Evolutionary conservation across 2,888 invertebrate species (phyloP).

Genomic region (Ochropleura plecta): DNA sequence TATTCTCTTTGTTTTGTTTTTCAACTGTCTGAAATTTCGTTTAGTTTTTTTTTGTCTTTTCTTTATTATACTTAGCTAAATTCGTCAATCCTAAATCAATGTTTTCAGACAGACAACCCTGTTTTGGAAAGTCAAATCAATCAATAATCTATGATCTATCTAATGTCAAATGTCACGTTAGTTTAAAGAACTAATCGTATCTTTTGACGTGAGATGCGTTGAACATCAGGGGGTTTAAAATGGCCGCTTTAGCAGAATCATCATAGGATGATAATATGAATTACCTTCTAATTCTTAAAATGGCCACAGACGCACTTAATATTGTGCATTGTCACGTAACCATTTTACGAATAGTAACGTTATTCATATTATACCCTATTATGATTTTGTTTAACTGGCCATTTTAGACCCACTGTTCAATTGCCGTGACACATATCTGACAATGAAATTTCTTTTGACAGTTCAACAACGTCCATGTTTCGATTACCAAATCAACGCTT

Average conservation of each 20-base stretch:
- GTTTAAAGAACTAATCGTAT: background rate
- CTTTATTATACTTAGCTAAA: background rate
- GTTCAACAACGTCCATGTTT: background rate
- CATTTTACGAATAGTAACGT: no score
- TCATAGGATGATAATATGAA: no score
- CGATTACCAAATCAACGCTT: background rate
- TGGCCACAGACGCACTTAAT: no score
- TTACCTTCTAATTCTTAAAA: no score
- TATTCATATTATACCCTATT: no score
- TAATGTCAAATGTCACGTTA: background rate
- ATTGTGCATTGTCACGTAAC: no score
- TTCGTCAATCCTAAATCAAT: constrained; percentile 4
- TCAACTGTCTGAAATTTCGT: constrained; percentile 35
- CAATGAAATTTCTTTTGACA: constrained; percentile 1
- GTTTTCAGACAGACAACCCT: constrained; percentile 9
- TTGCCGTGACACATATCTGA: background rate
- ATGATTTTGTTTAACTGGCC: no score
- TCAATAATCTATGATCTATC: background rate
- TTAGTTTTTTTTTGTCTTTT: background rate
- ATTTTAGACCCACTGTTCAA: background rate
- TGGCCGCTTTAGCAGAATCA: no score
- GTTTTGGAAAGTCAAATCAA: constrained; percentile 19
- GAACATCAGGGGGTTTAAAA: background rate
- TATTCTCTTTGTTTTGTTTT: constrained; percentile 20
- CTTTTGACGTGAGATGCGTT: constrained; percentile 3